Evolutionary conservation across 2,797 vertebrate genomes (phyloP), one percentile per base, ranked within the genome.

Genomic region (Semotilus atromaculatus): DNA sequence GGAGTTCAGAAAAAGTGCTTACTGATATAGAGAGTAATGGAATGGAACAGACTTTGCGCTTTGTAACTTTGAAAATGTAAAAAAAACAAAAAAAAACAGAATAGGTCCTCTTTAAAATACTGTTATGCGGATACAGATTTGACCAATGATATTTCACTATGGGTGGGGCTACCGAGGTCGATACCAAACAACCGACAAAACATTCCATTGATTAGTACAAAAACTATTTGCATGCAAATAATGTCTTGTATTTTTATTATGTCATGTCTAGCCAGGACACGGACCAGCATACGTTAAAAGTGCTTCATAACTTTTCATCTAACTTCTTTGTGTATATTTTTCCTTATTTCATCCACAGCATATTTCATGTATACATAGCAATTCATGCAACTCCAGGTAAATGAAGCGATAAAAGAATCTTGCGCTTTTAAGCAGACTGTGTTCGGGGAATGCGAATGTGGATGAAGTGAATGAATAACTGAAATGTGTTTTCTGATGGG

Each of bases 401-500:
- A 72, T 43, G 68, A 45, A 72, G 34, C n/a, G 13, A 60, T 60
- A 36, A 31, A 60, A n/a, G 34, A 74, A 19, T 45, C 80, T 79
- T 77, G 21, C 43, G 71, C 72, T 90, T 88, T 89, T 70, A 84
- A 88, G 64, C 48, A 40, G 60, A 21, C 64, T 51, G 31, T 72
- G 74, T 81, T 60, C 71, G 68, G 81, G 77, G 71, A 84, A 79
- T 67, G 67, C n/a, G 60, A 81, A 29, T 89, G 84, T 80, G 71
- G 81, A 72, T 86, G 29, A 40, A 62, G 64, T 84, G 75, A 79
- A 79, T 79, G 66, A 72, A 84, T 85, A 85, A 73, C 83, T 72
- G 23, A 48, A 80, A 78, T 80, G 81, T 84, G 77, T 70, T 81
- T 85, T 78, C 74, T 82, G 84, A 81, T 82, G 60, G 86, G 78